Base-by-base conservation (phyloP, 1,140 invertebrate species). In the Elymnias hypermnestra region DNA sequence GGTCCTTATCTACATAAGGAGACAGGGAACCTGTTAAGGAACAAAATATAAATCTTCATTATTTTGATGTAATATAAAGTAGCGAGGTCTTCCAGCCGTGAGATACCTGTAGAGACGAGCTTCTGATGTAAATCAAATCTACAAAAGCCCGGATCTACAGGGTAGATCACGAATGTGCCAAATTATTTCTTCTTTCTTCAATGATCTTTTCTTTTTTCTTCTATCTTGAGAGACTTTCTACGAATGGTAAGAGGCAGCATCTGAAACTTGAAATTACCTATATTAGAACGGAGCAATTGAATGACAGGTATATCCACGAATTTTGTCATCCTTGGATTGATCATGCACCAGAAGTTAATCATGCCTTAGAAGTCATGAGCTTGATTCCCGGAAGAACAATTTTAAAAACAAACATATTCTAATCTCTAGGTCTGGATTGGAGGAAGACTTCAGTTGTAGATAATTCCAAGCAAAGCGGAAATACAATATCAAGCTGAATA, bases 91-190 rank as follows among this genome's bases (percentile, higher is more conserved):
- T 91, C 91, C 92, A 94, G 93, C 94, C 94, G 94, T 96, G 95
- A 97, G 95, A 96, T 96, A 97, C 95, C 95, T 97, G 95, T 97
- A 97, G 94, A 97, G 94, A 96, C 95, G 95, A 97, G 95, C 95
- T 97, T 97, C 95, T 97, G 95, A 96, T 92, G 88, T 87, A 22
- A 91, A 91, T 92, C 91, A 12, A 94, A 93, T 95, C 93, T 94
- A 96, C 94, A 97, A 96, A 96, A 96, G 94, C 95, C 95, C 95
- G 95, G 94, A 96, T 96, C 94, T 96, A 97, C 95, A 97, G 95
- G 95, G 95, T 97, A 97, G 94, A 95, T 96, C 94, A 97, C 94
- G 94, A 94, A 87, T 87, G 85, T 87, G 85, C 85, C 85, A 86
- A 62, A 63, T 45, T 46, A 48, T 37, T 63, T 72, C 44, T 35